These are phyloP conservation scores for Drosophila flavopinicola DNA, from an alignment of 2,888 invertebrate species.

Conservation along the genomic window DNA sequence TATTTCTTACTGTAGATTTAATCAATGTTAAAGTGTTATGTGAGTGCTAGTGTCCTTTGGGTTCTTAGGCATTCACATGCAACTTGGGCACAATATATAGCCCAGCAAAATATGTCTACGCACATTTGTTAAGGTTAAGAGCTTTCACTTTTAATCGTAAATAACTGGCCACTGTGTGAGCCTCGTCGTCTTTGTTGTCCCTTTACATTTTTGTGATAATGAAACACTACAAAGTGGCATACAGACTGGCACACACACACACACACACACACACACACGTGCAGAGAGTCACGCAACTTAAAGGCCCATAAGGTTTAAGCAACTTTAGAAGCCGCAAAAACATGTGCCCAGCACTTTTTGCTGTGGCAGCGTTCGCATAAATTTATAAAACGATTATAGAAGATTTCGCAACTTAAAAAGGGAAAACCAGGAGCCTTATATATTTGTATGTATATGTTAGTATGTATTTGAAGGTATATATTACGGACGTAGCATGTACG, in stretches of 20 bases:
- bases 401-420: constrained; percentile 51
- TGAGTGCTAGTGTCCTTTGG: constrained; percentile 19
- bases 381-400: constrained; percentile 79
- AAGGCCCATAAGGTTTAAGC: constrained; percentile 49
- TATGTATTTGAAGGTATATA: constrained; percentile 12
- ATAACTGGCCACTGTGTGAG: constrained; percentile 39
- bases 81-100: constrained; percentile 14
- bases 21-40: constrained; percentile 19
- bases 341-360: constrained; percentile 60
- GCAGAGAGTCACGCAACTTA: constrained; percentile 23
- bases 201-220: constrained; percentile 48
- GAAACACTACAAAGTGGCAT: constrained; percentile 43
- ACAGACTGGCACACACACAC: constrained; percentile 15
- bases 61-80: constrained; percentile 3
- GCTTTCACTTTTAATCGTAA: constrained; percentile 59
- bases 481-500: constrained; percentile 27
- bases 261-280: background rate
- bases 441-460: background rate
- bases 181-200: constrained; percentile 44
- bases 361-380: constrained; percentile 60
- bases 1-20: constrained; percentile 7
- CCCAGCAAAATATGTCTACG: constrained; percentile 48
- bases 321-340: constrained; percentile 58
- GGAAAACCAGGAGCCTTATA: background rate
- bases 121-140: constrained; percentile 55